Evolutionary conservation across 1,140 invertebrate genomes (phyloP), one percentile per base, ranked within the genome.

Genomic region (Aphelenchoides besseyi): DNA sequence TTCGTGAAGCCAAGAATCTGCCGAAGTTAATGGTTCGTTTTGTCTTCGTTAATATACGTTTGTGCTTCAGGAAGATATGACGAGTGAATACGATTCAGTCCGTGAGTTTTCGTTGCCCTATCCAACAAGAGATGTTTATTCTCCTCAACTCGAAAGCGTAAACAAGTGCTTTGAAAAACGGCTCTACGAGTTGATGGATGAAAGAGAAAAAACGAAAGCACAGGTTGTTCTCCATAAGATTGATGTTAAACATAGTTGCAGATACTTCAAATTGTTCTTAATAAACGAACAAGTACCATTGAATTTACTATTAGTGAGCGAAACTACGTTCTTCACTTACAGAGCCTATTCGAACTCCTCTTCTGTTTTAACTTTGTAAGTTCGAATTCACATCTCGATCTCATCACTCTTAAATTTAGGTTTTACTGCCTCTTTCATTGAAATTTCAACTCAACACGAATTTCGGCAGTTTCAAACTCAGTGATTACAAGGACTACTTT

Each of bases 41-140:
- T 3, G 18, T 26, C 69, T 64, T 3, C 29, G 16, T 5, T 68
- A 16, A 5, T 2, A 48, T 16, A 23, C 23, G n/a, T 26, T 57
- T 35, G 28, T 33, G 16, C 3, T 48, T n/a, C n/a, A 73, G 69
- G 26, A 77, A 35, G 8, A n/a, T 18, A 36, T 37, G 9, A 59
- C 33, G n/a, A 35, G 26, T 32, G 76, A 74, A 37, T 74, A 77
- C 68, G 61, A 70, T 37, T 68, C 63, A 12, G 61, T 35, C 18
- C 35, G 48, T 3, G 35, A 61, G 26, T 26, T 23, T 28, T 18
- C 23, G 12, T 1, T 74, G 48, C 72, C 73, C 3, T 69, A 75
- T 18, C 74, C 59, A 23, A 74, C 73, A 28, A 18, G 73, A 30
- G 72, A 64, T 1, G 30, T 70, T 33, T 74, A 74, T 52, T 53